phyloP scores from a whole-genome alignment of 2,888 invertebrate species.

The Acronicta leporina region DNA sequence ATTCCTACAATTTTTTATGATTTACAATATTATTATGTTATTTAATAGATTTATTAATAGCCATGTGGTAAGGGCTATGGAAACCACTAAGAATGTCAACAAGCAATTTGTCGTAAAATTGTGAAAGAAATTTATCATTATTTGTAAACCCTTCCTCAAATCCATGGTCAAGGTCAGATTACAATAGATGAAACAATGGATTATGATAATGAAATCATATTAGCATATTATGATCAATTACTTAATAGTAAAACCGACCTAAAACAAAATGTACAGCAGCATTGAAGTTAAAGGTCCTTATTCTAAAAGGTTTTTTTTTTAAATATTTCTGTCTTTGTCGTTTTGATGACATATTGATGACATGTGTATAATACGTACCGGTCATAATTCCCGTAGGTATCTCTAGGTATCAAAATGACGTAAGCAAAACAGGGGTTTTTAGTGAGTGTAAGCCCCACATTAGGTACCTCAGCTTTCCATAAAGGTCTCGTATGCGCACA shows the following conservation, averaged over 20 bases:
- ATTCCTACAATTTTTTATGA: constrained; percentile 29
- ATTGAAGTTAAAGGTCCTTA: too few relatives aligned
- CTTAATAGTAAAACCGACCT: not conserved
- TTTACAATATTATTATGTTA: constrained; percentile 2
- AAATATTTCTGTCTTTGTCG: too few relatives aligned
- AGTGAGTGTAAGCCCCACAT: too few relatives aligned
- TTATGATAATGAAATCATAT: not conserved
- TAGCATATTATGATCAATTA: not conserved
- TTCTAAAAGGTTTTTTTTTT: too few relatives aligned
- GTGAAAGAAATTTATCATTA: not conserved
- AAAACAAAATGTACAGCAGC: not conserved
- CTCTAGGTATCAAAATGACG: too few relatives aligned
- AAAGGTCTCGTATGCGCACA: too few relatives aligned
- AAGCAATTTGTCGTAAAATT: not conserved
- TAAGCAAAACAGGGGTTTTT: too few relatives aligned
- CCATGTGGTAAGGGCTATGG: constrained; percentile 13
- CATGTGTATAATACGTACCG: too few relatives aligned
- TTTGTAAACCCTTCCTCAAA: not conserved
- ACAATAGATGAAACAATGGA: not conserved
- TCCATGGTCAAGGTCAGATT: not conserved
- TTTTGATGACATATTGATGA: too few relatives aligned
- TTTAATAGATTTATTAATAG: constrained; percentile 6
- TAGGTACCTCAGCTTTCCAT: too few relatives aligned
- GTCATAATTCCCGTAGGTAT: too few relatives aligned
- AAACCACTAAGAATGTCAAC: not conserved